Conservation (phyloP, 2,888 invertebrate genomes). For the Agelastica alni region DNA sequence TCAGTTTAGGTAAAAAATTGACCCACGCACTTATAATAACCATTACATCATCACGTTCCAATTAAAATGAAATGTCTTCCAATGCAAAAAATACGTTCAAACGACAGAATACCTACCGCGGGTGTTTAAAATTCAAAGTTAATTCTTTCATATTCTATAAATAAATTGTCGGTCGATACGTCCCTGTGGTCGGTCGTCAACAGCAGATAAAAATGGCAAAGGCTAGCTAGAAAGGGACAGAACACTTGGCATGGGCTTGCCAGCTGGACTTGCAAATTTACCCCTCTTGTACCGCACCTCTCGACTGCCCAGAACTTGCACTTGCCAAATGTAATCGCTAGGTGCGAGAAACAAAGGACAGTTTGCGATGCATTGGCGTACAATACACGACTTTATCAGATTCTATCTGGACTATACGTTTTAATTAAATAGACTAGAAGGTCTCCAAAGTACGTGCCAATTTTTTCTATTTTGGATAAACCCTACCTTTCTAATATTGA, state of each 20-base stretch:
- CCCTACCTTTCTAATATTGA: no score
- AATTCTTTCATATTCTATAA: neutral
- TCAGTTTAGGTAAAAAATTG: no score
- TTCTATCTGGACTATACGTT: neutral
- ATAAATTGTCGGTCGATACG: neutral
- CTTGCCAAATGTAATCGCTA: conserved; percentile 53
- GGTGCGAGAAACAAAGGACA: conserved; percentile 47
- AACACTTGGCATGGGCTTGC: conserved; percentile 31
- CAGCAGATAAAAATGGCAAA: conserved; percentile 23
- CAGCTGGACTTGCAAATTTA: conserved; percentile 49
- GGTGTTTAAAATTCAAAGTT: neutral
- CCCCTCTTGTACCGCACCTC: conserved; percentile 37
- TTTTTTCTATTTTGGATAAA: no score
- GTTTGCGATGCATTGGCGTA: conserved; percentile 26
- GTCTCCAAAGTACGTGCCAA: no score
- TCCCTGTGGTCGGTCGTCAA: conserved; percentile 18
- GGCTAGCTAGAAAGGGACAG: conserved; percentile 29
- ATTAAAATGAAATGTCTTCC: no score
- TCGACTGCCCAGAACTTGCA: conserved; percentile 38
- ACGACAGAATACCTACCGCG: no score
- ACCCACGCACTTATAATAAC: no score
- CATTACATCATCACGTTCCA: no score
- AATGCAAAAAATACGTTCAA: no score
- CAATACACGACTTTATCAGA: no score
- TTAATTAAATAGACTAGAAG: no score